Percentiles rank a stretch among this genome's conserved stretches.
These are phyloP conservation scores for Embidobia sp. DNA, from an alignment of 2,888 invertebrate genomes.

Conservation along the genomic window DNA sequence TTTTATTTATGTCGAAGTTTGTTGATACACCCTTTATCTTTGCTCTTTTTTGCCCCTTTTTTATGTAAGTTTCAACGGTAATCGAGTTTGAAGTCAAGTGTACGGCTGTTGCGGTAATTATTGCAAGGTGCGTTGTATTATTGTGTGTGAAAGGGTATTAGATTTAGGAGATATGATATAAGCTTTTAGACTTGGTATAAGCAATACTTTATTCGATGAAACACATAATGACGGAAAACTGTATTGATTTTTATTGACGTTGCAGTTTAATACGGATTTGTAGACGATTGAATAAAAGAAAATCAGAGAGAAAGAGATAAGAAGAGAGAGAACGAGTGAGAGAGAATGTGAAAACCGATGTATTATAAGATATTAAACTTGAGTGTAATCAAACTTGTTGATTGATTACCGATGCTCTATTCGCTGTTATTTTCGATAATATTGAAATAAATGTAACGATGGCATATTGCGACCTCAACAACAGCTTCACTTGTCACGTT, in stretches of 20 bases:
- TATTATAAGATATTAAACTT: conserved; percentile 58
- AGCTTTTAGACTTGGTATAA: conserved; percentile 58
- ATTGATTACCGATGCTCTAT: conserved; percentile 58
- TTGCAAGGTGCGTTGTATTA: conserved; percentile 53
- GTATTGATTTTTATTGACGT: conserved; percentile 61
- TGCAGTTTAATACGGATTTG: conserved; percentile 59
- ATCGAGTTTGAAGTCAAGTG: conserved; percentile 46
- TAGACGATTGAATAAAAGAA: conserved; percentile 21
- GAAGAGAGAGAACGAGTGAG: conserved; percentile 6
- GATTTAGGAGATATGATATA: conserved; percentile 44
- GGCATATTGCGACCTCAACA: conserved; percentile 42
- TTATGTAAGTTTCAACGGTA: conserved; percentile 30
- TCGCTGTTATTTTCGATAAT: conserved; percentile 59
- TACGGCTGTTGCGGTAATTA: conserved; percentile 42
- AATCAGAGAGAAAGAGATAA: not conserved
- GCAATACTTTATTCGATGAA: conserved; percentile 58
- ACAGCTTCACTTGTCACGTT: conserved; percentile 52
- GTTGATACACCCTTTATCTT: conserved; percentile 22
- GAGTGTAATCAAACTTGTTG: conserved; percentile 58
- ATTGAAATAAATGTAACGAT: conserved; percentile 57
- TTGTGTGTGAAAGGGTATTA: conserved; percentile 45
- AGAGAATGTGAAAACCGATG: conserved; percentile 33
- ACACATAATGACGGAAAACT: conserved; percentile 42
- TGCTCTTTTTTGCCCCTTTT: conserved; percentile 14
- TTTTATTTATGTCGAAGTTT: conserved; percentile 60